These are phyloP conservation scores for Pocillopora grandis DNA, from an alignment of 92 coral and sea anemone species.

Conservation along the genomic window DNA sequence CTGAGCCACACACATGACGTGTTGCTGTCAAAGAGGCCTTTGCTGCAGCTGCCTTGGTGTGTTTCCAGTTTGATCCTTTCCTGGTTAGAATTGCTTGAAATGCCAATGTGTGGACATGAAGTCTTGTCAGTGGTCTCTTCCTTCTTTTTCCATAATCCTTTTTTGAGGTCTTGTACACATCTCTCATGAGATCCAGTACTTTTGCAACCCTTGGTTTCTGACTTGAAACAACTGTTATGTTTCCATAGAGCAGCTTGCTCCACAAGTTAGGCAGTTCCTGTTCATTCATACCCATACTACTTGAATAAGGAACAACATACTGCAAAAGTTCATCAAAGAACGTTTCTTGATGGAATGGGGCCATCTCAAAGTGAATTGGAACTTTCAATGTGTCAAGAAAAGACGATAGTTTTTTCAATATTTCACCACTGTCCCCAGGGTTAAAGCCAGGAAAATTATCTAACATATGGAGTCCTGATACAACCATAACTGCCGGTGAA, in stretches of 20 bases:
- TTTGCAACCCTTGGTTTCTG: slow-evolving; percentile 90
- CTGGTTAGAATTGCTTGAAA: slow-evolving; percentile 83
- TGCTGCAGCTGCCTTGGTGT: slow-evolving; percentile 74
- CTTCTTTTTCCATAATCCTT: slow-evolving; percentile 48
- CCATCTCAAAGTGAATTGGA: slow-evolving; percentile 95
- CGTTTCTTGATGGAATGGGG: slow-evolving; percentile 82
- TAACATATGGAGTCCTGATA: slow-evolving; percentile 91
- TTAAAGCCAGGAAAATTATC: slow-evolving; percentile 80
- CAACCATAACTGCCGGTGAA: slow-evolving; percentile 66
- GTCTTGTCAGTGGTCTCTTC: slow-evolving; percentile 64
- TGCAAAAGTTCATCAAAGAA: slow-evolving; percentile 74
- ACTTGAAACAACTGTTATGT: slow-evolving; percentile 78
- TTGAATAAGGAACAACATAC: slow-evolving; percentile 79
- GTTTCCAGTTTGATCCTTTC: slow-evolving; percentile 69
- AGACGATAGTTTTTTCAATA: slow-evolving; percentile 61
- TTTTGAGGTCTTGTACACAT: slow-evolving; percentile 67
- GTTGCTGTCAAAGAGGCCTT: slow-evolving; percentile 93
- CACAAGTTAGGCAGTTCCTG: slow-evolving; percentile 91
- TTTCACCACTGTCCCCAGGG: slow-evolving; percentile 60
- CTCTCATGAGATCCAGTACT: slow-evolving; percentile 82
- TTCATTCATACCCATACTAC: slow-evolving; percentile 93
- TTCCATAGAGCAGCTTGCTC: slow-evolving; percentile 66
- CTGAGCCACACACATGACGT: slow-evolving; percentile 86
- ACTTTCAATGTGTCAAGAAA: slow-evolving; percentile 57
- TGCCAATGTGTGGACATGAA: slow-evolving; percentile 90